Evolutionary conservation across 1,140 invertebrate species (phyloP).

Genomic region (Cydia fagiglandana): DNA sequence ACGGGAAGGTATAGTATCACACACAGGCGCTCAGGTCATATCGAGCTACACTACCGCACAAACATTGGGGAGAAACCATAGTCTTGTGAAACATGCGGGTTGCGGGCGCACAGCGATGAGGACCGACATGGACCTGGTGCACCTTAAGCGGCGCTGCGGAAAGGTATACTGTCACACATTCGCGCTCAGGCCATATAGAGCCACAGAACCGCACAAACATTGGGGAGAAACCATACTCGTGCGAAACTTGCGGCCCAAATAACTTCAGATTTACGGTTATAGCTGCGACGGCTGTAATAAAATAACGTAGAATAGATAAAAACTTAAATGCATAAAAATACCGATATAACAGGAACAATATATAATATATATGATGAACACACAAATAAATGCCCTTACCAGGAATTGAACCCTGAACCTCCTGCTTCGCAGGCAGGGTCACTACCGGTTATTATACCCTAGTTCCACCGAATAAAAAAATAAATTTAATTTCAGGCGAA

Average conservation of each 20-base stretch:
- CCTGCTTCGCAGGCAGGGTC: no score
- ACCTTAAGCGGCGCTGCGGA: conserved; percentile 51
- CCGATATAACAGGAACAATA: no score
- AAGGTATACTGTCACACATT: not conserved
- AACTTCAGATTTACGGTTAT: no score
- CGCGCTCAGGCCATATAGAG: no score
- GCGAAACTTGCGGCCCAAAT: conserved; percentile 72
- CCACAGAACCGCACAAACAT: conserved; percentile 81
- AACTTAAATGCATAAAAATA: no score
- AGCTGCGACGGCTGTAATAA: no score
- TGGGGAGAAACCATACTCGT: conserved; percentile 80
- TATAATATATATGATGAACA: no score
- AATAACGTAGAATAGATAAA: no score
- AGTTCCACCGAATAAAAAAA: not conserved
- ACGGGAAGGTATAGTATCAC: not conserved
- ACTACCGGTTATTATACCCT: not conserved
- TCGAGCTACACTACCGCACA: conserved; percentile 75
- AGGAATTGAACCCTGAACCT: no score
- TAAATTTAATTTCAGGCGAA: conserved; percentile 5
- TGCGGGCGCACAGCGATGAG: conserved; percentile 64
- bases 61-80: conserved; percentile 82
- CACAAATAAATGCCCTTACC: no score
- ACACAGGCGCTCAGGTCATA: no score
- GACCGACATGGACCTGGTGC: conserved; percentile 66
- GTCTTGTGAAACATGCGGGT: no score